phyloP scores from a whole-genome alignment of 2,888 invertebrate genomes.

The Chrysopilus asiliformis region DNA sequence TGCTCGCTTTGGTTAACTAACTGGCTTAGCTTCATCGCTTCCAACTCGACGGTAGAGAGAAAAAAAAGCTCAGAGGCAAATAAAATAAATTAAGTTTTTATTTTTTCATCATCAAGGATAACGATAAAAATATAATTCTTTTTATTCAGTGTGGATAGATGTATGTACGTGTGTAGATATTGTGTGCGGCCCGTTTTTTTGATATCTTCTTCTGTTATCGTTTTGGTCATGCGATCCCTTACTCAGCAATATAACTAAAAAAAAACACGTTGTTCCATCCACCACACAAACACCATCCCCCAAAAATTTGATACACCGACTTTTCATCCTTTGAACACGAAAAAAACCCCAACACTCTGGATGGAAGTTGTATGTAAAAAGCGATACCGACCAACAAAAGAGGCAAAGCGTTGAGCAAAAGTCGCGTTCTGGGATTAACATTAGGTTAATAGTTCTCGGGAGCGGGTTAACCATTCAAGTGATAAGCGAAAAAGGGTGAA shows the following conservation, averaged over 20 bases:
- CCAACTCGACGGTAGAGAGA: not conserved
- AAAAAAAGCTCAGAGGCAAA: constrained; percentile 9
- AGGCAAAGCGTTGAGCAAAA: too few species aligned
- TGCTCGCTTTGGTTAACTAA: not conserved
- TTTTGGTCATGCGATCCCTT: constrained; percentile 12
- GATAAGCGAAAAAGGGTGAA: constrained; percentile 14
- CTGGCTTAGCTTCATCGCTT: not conserved
- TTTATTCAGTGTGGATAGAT: constrained; percentile 8
- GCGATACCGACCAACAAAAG: too few species aligned
- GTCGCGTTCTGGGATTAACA: constrained; percentile 11
- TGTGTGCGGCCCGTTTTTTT: constrained; percentile 11
- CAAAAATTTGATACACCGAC: too few species aligned
- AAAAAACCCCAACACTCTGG: too few species aligned
- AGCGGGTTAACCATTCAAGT: constrained; percentile 11
- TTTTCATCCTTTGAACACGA: too few species aligned
- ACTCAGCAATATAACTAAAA: too few species aligned
- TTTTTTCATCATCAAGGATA: constrained; percentile 13
- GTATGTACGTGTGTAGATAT: not conserved
- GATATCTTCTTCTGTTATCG: constrained; percentile 15
- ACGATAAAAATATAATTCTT: constrained; percentile 15
- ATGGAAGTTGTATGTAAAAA: too few species aligned
- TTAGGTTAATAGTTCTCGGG: constrained; percentile 12
- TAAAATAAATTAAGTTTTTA: constrained; percentile 14
- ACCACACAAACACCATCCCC: too few species aligned
- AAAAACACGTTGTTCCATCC: too few species aligned